Evolutionary conservation across 2,888 invertebrate genomes (phyloP), one percentile per base, ranked within the genome.

Genomic region (Archaeoteleia sp.): DNA sequence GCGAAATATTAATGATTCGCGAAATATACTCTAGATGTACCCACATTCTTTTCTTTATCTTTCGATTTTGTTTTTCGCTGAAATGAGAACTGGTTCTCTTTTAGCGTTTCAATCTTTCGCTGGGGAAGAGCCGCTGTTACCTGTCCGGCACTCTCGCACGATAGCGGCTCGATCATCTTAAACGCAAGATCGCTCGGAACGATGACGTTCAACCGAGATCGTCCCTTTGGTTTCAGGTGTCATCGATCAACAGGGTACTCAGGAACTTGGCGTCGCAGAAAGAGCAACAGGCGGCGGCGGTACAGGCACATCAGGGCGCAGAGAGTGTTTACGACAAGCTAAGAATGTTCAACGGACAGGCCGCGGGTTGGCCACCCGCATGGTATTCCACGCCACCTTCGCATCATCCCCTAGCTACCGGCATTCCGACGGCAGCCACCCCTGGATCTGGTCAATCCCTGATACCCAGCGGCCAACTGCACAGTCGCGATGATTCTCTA

Each of bases 191-290:
- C 15, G 42, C 12, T 34, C 10, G 20, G 13, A 35, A 43, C 32
- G 37, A 15, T 49, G 49, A 60, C 32, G 15, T 45, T 62, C 46
- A 55, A 32, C 43, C 15, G 35, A 43, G 29, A 42, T 48, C 67
- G 49, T 58, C 66, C 70, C 13, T 66, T 65, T 82, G 72, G 62
- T 86, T 87, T 25, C 89, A 97, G 97, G 97, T 97, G 73, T 97
- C 97, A 70, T 97, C 97, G 81, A 98, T 98, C 87, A 98, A 98
- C 89, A 93, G 98, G 77, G 98, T 98, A 67, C 90, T 98, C 61
- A 89, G 98, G 71, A 98, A 98, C 87, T 89, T 98, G 79, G 96
- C 97, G 15, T 95, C 96, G 45, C 96, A 97, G 87, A 98, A 97
- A 86, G 98, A 97, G 87, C 95, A 95, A 86, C 95, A 95, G 77